Evolutionary conservation across 2,113 vertebrate genomes (phyloP), one percentile per base, ranked within the genome.

Genomic region (Lichenostomus cassidix): DNA sequence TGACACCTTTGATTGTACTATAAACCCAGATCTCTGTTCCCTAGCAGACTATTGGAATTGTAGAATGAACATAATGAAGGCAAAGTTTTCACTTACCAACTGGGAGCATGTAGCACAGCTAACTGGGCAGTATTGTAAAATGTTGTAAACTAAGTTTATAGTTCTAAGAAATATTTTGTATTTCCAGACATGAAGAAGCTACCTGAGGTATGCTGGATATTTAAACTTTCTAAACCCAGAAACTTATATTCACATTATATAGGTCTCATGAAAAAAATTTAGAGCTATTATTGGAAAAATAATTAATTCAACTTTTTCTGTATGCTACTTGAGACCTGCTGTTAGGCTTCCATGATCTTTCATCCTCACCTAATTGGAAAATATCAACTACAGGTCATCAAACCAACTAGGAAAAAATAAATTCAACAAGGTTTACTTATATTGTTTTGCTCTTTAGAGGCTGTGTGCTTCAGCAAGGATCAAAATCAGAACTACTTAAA

Each of bases 61-160:
- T 71, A 95, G 92, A 76, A 50, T 92, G 96, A 97, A 77, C 10
- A 80, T 84, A 95, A 96, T 56, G 70, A 97, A 96, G 52, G 82
- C 49, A 90, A 94, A 90, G 74, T 95, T 91, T 95, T 96, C 94
- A 89, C 83, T 95, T 96, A 90, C 50, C 79, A 95, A 94, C 80
- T 89, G 79, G 67, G 55, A 96, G 14, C 62, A 44, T 49, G 75
- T 41, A 90, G 37, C 12, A 73, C 19, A 89, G 59, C 11, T 97
- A 95, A 94, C 70, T 95, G 83, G 71, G 62, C 39, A 44, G 64
- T 63, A 87, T 17, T 83, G 55, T 79, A 81, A 96, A 94, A 95
- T 60, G 18, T 73, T 95, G 52, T 85, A 89, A 80, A 31, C 24
- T 77, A 87, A 17, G 47, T 35, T 60, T 70, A 50, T 10, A 33